These are phyloP conservation scores for Spea bombifrons DNA, from an alignment of 2,113 vertebrate species.

Conservation along the genomic window DNA sequence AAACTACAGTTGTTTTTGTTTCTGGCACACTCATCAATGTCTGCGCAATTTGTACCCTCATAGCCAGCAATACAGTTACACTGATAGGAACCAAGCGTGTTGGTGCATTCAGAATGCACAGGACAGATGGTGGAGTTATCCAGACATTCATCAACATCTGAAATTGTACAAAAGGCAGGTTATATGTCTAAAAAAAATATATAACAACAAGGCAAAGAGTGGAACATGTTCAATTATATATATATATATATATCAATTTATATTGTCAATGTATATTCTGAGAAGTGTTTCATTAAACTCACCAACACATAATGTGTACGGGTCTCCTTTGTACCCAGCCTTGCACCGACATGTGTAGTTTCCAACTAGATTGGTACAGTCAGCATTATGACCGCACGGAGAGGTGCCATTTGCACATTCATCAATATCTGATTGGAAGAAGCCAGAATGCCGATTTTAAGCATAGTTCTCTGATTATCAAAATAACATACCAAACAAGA, in stretches of 20 bases:
- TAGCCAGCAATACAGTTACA: constrained; percentile 16
- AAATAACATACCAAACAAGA: too few relatives aligned
- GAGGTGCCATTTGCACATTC: not conserved
- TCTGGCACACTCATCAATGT: constrained; percentile 28
- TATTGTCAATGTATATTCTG: too few relatives aligned
- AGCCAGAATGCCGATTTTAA: not conserved
- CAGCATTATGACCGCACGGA: constrained; percentile 4
- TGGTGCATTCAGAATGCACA: not conserved
- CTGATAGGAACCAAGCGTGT: constrained; percentile 1
- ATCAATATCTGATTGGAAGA: constrained; percentile 29
- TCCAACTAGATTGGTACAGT: constrained; percentile 10
- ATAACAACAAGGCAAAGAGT: too few relatives aligned
- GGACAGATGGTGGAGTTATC: not conserved
- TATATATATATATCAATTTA: too few relatives aligned
- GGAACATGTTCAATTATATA: too few relatives aligned
- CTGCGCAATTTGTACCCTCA: constrained; percentile 23
- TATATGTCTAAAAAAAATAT: too few relatives aligned
- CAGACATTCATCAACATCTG: constrained; percentile 38
- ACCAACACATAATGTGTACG: not conserved
- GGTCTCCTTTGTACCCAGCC: constrained; percentile 6
- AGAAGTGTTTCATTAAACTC: not conserved
- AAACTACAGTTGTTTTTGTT: constrained; percentile 1
- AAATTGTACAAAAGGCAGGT: not conserved
- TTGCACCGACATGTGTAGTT: constrained; percentile 19
- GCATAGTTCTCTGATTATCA: too few relatives aligned